phyloP scores from a whole-genome alignment of 2,888 invertebrate genomes.

The Drosophila anomelani region DNA sequence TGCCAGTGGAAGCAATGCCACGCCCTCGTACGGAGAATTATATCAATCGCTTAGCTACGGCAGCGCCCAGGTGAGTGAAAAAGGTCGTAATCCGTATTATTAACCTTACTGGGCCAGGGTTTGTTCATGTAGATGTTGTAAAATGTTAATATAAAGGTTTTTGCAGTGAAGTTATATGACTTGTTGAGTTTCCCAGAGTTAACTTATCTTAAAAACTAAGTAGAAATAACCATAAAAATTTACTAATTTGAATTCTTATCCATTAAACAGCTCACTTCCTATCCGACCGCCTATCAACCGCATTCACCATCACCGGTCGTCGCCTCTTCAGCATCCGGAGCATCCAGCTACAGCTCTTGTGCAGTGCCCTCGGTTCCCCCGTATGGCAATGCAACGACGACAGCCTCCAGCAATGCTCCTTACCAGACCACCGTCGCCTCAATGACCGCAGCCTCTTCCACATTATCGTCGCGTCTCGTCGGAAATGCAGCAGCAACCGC shows the following conservation, averaged over 20 bases:
- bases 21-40: conserved; percentile 81
- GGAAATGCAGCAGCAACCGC: conserved; percentile 28
- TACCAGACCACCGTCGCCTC: conserved; percentile 77
- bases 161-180: no score
- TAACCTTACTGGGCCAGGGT: neutral
- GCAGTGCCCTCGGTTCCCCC: conserved; percentile 81
- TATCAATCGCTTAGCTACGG: conserved; percentile 74
- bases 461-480: conserved; percentile 26
- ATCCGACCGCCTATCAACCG: conserved; percentile 52
- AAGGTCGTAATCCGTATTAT: neutral
- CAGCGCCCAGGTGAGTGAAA: conserved; percentile 68
- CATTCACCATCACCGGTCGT: conserved; percentile 42
- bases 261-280: conserved; percentile 56
- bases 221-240: neutral
- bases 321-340: conserved; percentile 20
- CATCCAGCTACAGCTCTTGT: conserved; percentile 73
- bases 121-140: neutral
- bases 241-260: neutral
- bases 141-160: neutral
- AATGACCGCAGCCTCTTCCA: conserved; percentile 46
- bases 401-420: conserved; percentile 69
- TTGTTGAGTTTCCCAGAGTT: neutral
- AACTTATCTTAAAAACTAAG: neutral
- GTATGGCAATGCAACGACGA: conserved; percentile 80
- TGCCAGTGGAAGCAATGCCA: conserved; percentile 64